Evolutionary conservation across 2,113 vertebrate genomes (phyloP), one percentile per base, ranked within the genome.

Genomic region (Edolisoma coerulescens): DNA sequence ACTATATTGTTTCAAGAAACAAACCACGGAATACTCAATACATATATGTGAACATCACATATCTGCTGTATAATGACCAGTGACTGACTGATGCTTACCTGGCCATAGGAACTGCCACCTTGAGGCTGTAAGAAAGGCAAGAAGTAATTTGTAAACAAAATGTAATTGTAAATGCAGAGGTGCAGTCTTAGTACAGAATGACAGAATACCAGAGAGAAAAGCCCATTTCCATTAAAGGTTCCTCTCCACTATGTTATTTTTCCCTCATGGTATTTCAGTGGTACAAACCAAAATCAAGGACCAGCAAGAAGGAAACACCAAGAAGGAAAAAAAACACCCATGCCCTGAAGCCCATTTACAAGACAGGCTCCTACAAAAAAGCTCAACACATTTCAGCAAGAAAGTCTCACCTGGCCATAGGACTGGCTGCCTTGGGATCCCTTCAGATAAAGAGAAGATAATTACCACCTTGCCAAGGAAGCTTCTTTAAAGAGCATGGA

Each of bases 161-260:
- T 42, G 42, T 16, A 42, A 42, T 42, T 42, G 16, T 42, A 42
- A 42, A 42, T 42, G 24, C 1, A 6, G 9, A 47, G 11, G 6
- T 19, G 4, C 2, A 17, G 11, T 19, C 8, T 9, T 50, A 63
- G 50, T 30, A 65, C 9, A n/a, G 24, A 74, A 42, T 20, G 15
- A 32, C 4, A n/a, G 15, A 64, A 64, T 10, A 11, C 23, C 59
- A 74, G 35, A 85, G 24, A n/a, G 30, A 41, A 42, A 77, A 78
- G 7, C 10, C 30, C 13, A 6, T 22, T 53, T 47, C 27, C 21
- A 37, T 6, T 14, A 9, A 3, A n/a, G 16, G 1, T 27, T 28
- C 5, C 14, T 50, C 50, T 13, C 2, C 16, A 3, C 10, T 22
- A 3, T 2, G 3, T 16, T 44, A 10, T 30, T 27, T 21, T 23